A percentile compares a stretch with the other conserved stretches of the same genome.
Conservation (phyloP, 2,888 invertebrate genomes). For the Carcina quercana region DNA sequence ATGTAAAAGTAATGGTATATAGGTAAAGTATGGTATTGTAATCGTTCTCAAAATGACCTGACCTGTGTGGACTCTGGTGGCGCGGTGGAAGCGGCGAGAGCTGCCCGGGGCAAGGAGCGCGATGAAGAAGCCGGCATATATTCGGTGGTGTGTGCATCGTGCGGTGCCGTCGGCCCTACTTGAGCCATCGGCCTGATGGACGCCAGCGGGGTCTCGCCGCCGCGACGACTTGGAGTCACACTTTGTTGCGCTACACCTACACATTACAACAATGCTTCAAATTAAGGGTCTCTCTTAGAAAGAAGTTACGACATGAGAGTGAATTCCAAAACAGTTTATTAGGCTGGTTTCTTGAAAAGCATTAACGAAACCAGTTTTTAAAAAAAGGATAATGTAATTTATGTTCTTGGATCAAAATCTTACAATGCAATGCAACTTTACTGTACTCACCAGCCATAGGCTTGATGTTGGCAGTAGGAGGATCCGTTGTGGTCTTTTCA, state of each 20-base stretch:
- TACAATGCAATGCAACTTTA: no score
- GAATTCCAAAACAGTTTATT: no score
- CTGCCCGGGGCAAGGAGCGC: constrained; percentile 72
- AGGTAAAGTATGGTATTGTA: neutral
- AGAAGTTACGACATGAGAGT: no score
- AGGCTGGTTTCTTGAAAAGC: no score
- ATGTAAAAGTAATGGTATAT: no score
- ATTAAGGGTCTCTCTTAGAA: no score
- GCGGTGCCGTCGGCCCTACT: constrained; percentile 86
- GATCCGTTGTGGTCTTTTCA: constrained; percentile 74
- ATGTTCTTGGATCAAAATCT: no score
- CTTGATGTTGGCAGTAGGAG: constrained; percentile 92
- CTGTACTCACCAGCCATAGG: constrained; percentile 87
- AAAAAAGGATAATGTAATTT: no score
- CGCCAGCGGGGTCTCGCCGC: constrained; percentile 88
- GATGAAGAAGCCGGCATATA: constrained; percentile 91
- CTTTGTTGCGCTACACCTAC: constrained; percentile 64
- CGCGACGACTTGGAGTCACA: constrained; percentile 76
- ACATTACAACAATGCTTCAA: no score
- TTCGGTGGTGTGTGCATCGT: constrained; percentile 77
- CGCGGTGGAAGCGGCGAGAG: constrained; percentile 79
- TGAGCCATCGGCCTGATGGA: constrained; percentile 94
- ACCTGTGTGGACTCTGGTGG: constrained; percentile 61
- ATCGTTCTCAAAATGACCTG: no score
- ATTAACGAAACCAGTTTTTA: no score